Percentiles rank a stretch among this genome's conserved stretches.
Evolutionary conservation across 2,797 vertebrate species (phyloP).

Genomic region (Sebastes alutus): DNA sequence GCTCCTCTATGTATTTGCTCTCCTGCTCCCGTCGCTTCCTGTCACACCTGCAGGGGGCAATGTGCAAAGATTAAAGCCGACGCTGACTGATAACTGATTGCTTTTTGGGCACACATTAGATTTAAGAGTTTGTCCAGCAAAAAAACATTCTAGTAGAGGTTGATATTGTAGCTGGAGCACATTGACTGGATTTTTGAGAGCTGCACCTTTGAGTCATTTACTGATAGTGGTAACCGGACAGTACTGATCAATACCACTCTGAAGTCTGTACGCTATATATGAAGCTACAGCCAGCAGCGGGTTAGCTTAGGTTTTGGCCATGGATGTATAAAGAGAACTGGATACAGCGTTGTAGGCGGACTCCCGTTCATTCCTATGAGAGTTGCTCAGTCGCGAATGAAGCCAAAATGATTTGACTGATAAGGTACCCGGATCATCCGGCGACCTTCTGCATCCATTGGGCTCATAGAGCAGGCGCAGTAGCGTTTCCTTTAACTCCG

Average conservation of each 20-base stretch:
- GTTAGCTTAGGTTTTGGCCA: neutral
- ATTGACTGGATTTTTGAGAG: neutral
- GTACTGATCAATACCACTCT: neutral
- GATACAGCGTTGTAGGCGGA: too few relatives aligned
- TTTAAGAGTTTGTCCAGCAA: neutral
- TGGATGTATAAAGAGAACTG: too few relatives aligned
- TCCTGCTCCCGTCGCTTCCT: conserved; percentile 97
- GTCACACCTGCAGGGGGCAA: conserved; percentile 85
- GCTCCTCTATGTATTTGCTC: conserved; percentile 97
- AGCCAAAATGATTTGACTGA: too few relatives aligned
- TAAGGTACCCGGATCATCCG: too few relatives aligned
- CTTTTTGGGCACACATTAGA: neutral
- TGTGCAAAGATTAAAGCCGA: conserved; percentile 9
- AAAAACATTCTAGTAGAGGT: neutral
- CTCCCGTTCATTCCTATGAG: too few relatives aligned
- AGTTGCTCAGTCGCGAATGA: rapidly evolving
- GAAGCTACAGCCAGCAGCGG: neutral
- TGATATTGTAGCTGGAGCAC: neutral
- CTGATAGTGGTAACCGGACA: neutral
- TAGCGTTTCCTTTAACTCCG: too few relatives aligned
- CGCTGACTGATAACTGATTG: neutral
- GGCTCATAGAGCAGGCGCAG: too few relatives aligned
- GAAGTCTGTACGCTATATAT: neutral
- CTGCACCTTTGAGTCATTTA: neutral
- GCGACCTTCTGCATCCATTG: too few relatives aligned